Percentiles rank a stretch among this genome's conserved stretches.
phyloP scores from a whole-genome alignment of 2,113 vertebrate species.

The Microcebus murinus region DNA sequence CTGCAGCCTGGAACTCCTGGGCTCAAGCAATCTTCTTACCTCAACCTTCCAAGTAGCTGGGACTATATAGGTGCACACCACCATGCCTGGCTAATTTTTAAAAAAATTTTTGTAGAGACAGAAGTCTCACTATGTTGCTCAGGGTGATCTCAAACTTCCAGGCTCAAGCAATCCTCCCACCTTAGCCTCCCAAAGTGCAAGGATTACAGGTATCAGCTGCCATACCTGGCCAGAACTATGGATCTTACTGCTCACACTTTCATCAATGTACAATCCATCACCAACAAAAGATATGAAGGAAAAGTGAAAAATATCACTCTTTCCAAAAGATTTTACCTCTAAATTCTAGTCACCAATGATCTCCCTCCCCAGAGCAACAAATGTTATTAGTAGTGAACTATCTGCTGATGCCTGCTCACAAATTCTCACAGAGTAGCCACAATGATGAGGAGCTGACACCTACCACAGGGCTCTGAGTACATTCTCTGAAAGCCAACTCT shows the following conservation, averaged over 20 bases:
- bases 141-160: no score
- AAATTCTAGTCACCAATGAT: background rate
- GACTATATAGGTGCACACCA: no score
- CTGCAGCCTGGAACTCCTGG: no score
- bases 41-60: no score
- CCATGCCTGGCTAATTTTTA: no score
- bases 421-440: background rate
- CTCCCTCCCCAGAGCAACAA: background rate
- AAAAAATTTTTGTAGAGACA: no score
- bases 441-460: background rate
- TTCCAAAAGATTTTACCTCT: conserved; percentile 26
- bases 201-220: no score
- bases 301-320: background rate
- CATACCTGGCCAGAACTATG: no score
- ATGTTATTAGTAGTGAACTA: background rate
- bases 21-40: no score
- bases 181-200: no score
- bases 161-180: no score
- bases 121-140: no score
- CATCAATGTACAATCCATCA: background rate
- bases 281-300: conserved; percentile 3
- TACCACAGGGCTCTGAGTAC: conserved; percentile 87
- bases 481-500: conserved; percentile 90
- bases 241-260: background rate
- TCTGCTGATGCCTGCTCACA: background rate